Evolutionary conservation across 2,888 invertebrate species (phyloP).

Genomic region (Eremobia ochroleuca): DNA sequence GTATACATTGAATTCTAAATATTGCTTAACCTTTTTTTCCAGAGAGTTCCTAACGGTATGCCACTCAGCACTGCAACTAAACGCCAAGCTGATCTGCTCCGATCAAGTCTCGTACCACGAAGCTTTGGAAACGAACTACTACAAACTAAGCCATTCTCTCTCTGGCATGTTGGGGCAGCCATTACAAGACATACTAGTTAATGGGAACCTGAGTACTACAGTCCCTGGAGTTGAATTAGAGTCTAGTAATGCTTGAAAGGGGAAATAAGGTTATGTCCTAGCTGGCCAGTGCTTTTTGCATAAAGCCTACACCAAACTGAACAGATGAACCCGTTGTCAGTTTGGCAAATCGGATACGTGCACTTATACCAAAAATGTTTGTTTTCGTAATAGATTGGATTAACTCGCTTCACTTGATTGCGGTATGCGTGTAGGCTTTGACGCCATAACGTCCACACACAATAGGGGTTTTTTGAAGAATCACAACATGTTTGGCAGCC

Average conservation of each 20-base stretch:
- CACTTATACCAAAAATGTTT: not conserved
- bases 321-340: not conserved
- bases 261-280: conserved; percentile 17
- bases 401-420: not conserved
- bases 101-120: conserved; percentile 98
- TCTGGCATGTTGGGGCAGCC: conserved; percentile 94
- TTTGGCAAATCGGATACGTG: not conserved
- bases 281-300: conserved; percentile 15
- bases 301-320: not conserved
- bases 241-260: conserved; percentile 94
- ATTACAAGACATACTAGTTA: conserved; percentile 92
- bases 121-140: conserved; percentile 96
- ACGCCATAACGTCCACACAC: not conserved
- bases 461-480: not conserved
- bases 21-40: conserved; percentile 69
- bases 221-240: conserved; percentile 95
- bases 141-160: conserved; percentile 95
- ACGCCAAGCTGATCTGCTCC: conserved; percentile 96
- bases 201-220: conserved; percentile 95
- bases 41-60: conserved; percentile 98
- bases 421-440: not conserved
- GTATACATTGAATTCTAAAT: not conserved
- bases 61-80: conserved; percentile 96
- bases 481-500: not conserved
- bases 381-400: not conserved